Evolutionary conservation across 2,888 invertebrate genomes (phyloP).

Genomic region (Nezara viridula): DNA sequence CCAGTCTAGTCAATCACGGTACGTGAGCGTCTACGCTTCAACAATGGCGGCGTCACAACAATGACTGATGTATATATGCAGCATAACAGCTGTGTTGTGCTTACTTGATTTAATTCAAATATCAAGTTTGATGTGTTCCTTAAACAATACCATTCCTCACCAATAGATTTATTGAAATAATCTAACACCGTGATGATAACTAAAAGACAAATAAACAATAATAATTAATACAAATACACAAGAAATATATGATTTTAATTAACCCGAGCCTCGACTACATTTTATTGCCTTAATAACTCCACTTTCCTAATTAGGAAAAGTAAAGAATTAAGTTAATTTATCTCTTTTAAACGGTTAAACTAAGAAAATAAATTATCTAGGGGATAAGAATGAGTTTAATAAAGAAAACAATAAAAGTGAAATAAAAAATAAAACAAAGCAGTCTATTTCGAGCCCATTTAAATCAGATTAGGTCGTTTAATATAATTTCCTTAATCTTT

Average conservation of each 20-base stretch:
- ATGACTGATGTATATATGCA: no score
- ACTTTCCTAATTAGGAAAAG: neutral
- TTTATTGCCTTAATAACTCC: neutral
- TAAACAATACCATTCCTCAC: no score
- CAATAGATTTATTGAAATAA: no score
- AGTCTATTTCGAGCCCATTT: constrained; percentile 24
- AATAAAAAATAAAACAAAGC: neutral
- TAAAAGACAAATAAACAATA: neutral
- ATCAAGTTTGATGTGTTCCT: no score
- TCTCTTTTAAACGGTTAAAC: neutral
- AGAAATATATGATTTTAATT: neutral
- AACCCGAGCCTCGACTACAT: neutral
- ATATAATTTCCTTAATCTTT: constrained; percentile 34
- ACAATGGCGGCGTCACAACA: no score
- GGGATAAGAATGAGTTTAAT: constrained; percentile 4
- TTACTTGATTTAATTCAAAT: no score
- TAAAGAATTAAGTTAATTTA: neutral
- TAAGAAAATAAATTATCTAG: neutral
- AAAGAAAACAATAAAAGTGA: constrained; percentile 18
- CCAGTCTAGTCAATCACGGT: no score
- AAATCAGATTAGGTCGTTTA: constrained; percentile 10
- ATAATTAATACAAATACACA: neutral
- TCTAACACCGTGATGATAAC: no score
- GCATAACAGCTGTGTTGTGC: no score
- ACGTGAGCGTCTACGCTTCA: no score